Conservation (phyloP, 2,113 vertebrate genomes). For the Anoura caudifer region DNA sequence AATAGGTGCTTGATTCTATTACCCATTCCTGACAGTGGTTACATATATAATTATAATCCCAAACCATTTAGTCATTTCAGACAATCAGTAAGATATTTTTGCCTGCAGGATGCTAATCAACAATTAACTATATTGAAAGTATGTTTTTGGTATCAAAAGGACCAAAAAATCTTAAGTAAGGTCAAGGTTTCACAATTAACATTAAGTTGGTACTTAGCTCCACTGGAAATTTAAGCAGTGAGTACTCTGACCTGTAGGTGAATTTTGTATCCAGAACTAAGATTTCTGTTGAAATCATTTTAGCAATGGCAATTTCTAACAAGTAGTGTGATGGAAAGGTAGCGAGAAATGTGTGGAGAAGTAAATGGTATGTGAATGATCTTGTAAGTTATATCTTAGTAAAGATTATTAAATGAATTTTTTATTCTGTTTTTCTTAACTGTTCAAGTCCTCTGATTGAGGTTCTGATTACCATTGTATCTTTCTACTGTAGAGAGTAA, state of each 20-base stretch:
- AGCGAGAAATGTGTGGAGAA: neutral
- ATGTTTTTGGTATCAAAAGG: neutral
- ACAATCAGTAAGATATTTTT: neutral
- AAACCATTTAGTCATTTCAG: neutral
- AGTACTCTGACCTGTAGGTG: neutral
- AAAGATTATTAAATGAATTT: neutral
- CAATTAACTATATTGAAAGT: neutral
- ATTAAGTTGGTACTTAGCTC: neutral
- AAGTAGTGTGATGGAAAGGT: neutral
- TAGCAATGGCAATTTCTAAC: neutral
- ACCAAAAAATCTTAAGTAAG: neutral
- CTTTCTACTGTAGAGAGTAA: neutral
- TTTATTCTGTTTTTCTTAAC: neutral
- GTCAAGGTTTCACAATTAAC: neutral
- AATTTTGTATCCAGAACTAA: neutral
- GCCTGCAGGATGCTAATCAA: neutral
- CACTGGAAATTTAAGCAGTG: neutral
- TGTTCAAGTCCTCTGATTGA: neutral
- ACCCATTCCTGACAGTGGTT: neutral
- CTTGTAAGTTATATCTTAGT: neutral
- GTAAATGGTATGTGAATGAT: neutral
- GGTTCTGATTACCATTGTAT: neutral
- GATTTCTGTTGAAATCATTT: neutral
- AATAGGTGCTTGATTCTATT: slow-evolving; percentile 17
- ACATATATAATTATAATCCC: neutral